Evolutionary conservation across 2,797 vertebrate species (phyloP).

Genomic region (Spea hammondii): DNA sequence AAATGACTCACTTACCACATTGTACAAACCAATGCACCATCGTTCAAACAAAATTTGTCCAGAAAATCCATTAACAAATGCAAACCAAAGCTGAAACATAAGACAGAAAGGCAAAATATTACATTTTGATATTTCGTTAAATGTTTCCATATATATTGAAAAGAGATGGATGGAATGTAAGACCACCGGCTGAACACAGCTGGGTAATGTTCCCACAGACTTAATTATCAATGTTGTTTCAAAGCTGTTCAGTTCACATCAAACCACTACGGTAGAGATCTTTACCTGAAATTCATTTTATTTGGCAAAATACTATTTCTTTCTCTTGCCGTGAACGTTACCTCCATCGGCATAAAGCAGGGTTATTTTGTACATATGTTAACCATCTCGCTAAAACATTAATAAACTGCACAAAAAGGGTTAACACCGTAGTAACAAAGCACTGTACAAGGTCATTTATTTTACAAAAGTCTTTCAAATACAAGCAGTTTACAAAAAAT

Average conservation of each 20-base stretch:
- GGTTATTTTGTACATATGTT: slow-evolving; percentile 19
- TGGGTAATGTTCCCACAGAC: slow-evolving; percentile 48
- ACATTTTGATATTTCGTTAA: slow-evolving; percentile 62
- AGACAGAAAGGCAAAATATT: slow-evolving; percentile 66
- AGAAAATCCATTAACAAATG: slow-evolving; percentile 98
- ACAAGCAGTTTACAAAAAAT: neutral
- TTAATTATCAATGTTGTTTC: slow-evolving; percentile 44
- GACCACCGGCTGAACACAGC: slow-evolving; percentile 64
- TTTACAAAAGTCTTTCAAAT: neutral
- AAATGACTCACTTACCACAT: slow-evolving; percentile 84
- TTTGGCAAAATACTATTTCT: neutral
- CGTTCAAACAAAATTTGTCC: slow-evolving; percentile 98
- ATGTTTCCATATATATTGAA: slow-evolving; percentile 54
- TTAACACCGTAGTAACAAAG: neutral
- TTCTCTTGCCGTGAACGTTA: neutral
- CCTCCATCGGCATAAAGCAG: neutral
- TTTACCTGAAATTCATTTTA: slow-evolving; percentile 27
- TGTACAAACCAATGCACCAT: slow-evolving; percentile 98
- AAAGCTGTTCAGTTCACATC: slow-evolving; percentile 22
- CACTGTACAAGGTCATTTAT: neutral
- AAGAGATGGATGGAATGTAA: slow-evolving; percentile 50
- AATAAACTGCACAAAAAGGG: neutral
- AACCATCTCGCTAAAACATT: neutral
- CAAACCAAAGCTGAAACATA: slow-evolving; percentile 96
- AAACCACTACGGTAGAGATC: neutral